Base-by-base conservation (phyloP, 2,797 vertebrate genomes). In the Silurus lanzhouensis region DNA sequence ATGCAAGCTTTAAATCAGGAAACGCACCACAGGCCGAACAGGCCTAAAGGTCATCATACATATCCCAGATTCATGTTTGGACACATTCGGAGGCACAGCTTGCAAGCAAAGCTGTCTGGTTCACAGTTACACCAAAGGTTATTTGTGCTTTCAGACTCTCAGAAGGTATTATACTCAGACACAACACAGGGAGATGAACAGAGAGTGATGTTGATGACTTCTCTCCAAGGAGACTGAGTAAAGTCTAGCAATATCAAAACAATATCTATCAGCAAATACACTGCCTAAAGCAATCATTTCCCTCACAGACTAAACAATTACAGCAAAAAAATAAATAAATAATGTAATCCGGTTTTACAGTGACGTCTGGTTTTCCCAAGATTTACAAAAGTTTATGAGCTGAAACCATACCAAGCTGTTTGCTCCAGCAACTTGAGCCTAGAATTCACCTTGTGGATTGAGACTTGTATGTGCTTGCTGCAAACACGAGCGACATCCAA, bases 391-490 rank as follows among this genome's bases (percentile, higher is more conserved):
- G 81, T 78, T 74, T 31, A 83, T 80, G 38, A 48, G 76, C 76
- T 63, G 81, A 68, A 86, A 87, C 83, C 71, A 83, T 15, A 5
- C 67, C 83, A 85, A 77, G 66, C 14, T 83, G 82, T 82, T 84
- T 6, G 31, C 83, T 75, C 70, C 57, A 81, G 88, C 81, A 67
- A 85, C 58, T 75, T 27, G 44, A 82, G 76, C 55, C 72, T 31
- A 81, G 61, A 83, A 85, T 82, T 77, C 75, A 70, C 76, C 72
- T 79, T 72, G 84, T 76, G 88, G 79, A 87, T 52, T 79, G 88
- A 90, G 85, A 88, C 90, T 61, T 78, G 88, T 90, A 83, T 63
- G 78, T 61, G 86, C 86, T 88, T 86, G 86, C 87, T 70, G 83
- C 76, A 68, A 83, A 84, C 88, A 79, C 19, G 74, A 77, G 81